Base-by-base conservation (phyloP, 1,140 invertebrate species). In the Stenopsyche tienmushanensis region DNA sequence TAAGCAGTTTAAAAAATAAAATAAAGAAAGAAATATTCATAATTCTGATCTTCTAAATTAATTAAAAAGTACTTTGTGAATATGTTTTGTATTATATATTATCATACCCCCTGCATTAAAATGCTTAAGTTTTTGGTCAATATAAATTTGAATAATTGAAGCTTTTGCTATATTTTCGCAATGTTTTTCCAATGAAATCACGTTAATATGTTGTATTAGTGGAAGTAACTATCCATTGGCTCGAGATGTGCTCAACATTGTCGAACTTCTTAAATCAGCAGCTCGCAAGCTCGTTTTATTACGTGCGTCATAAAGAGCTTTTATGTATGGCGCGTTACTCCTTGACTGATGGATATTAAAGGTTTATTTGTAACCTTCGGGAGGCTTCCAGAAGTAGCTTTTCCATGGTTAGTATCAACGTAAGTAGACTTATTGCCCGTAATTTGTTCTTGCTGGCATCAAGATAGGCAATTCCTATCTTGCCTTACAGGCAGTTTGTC, bases 381-480 rank as follows among this genome's bases (percentile, higher is more conserved):
- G 25, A n/a, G 41, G 57, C 39, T 21, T 45, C 8, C 15, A 17
- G 23, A 29, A 18, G 49, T 5, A 50, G 47, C 52, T 54, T 34
- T 54, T 54, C 54, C 34, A n/a, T 20, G 54, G 39, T 42, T 42
- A 39, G 54, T 34, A 57, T 57, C 54, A 57, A 57, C 29, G 41
- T 60, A 60, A 60, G 57, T 47, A 60, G 57, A 60, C 57, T 60
- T 60, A 60, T 60, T 60, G 57, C 42, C 57, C 10, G 57, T 60
- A 60, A 60, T 60, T 60, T 60, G 57, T 60, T 60, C 57, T 47
- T 45, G 57, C 57, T 20, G 42, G 57, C 57, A 60, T 60, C 57
- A 26, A 47, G 57, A 60, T 60, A 60, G 57, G 57, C 57, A 39
- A 60, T 41, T 45, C 55, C 57, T 60, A 60, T 60, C 57, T 60